Percentiles rank a stretch among this genome's conserved stretches.
phyloP scores from a whole-genome alignment of 2,888 invertebrate species.

The Drosophila affinis region DNA sequence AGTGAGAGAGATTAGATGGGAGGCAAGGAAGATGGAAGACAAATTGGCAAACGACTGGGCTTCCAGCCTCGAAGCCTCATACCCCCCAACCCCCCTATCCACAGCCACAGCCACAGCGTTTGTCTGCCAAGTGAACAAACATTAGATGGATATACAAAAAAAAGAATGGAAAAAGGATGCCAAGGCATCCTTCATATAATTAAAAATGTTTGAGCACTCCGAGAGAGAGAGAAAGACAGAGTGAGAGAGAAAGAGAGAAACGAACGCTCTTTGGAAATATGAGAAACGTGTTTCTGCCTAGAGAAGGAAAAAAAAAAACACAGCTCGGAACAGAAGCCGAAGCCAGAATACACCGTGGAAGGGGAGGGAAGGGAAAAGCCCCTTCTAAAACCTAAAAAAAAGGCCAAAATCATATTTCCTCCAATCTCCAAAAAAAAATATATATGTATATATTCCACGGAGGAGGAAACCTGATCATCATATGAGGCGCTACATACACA shows the following conservation, averaged over 20 bases:
- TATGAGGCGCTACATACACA: conserved; percentile 31
- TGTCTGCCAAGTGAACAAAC: conserved; percentile 65
- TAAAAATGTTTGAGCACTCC: conserved; percentile 54
- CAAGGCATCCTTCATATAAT: conserved; percentile 53
- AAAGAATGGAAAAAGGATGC: conserved; percentile 36
- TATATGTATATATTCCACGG: conserved; percentile 17
- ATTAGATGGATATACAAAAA: conserved; percentile 44
- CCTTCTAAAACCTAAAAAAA: conserved; percentile 50
- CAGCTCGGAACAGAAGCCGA: background rate
- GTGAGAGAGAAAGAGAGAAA: conserved; percentile 2
- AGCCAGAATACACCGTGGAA: background rate
- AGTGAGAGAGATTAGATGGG: conserved; percentile 50
- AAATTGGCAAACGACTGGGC: conserved; percentile 50
- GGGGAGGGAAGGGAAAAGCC: conserved; percentile 43
- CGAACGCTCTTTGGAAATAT: conserved; percentile 57
- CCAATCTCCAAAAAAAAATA: conserved; percentile 40
- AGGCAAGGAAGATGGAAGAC: conserved; percentile 49
- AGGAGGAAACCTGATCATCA: conserved; percentile 59
- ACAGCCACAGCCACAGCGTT: conserved; percentile 3
- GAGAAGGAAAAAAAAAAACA: conserved; percentile 26
- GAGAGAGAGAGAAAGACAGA: background rate
- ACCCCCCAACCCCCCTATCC: background rate
- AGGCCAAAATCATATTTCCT: conserved; percentile 48
- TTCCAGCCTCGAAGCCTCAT: background rate
- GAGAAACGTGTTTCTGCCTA: conserved; percentile 71